phyloP scores from a whole-genome alignment of 2,797 vertebrate species.

The Aselliscus stoliczkanus region DNA sequence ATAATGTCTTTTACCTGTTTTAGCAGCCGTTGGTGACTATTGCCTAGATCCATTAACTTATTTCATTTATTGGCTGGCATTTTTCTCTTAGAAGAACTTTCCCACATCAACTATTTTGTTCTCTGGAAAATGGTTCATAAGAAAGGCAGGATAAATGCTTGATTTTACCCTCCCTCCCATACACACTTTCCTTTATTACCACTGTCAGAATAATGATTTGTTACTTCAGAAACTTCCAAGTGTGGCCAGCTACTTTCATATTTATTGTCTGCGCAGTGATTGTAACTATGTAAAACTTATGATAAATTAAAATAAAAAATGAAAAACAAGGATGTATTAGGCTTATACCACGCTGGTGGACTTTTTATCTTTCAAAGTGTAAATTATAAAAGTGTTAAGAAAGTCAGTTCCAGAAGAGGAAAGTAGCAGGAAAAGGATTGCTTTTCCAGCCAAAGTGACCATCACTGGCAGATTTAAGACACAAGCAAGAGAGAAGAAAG shows the following conservation, averaged over 20 bases:
- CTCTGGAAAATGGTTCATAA: background rate
- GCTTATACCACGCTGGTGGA: background rate
- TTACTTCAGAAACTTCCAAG: background rate
- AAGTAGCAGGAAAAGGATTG: background rate
- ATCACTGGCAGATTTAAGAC: background rate
- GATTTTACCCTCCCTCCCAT: background rate
- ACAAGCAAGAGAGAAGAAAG: background rate
- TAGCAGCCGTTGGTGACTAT: no score
- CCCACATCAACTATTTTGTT: background rate
- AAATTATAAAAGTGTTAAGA: background rate
- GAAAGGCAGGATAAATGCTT: background rate
- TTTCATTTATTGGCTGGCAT: background rate
- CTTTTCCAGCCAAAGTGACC: background rate
- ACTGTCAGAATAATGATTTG: background rate
- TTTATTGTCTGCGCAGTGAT: background rate
- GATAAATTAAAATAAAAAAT: background rate
- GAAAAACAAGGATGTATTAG: background rate
- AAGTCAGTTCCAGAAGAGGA: background rate
- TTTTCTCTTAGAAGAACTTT: background rate
- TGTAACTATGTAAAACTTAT: background rate
- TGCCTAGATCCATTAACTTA: background rate
- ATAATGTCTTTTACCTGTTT: background rate
- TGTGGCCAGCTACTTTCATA: background rate
- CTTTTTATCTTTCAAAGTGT: background rate
- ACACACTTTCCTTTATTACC: background rate